Evolutionary conservation across 1,140 invertebrate genomes (phyloP), one percentile per base, ranked within the genome.

Genomic region (Scaptomyza hsui): DNA sequence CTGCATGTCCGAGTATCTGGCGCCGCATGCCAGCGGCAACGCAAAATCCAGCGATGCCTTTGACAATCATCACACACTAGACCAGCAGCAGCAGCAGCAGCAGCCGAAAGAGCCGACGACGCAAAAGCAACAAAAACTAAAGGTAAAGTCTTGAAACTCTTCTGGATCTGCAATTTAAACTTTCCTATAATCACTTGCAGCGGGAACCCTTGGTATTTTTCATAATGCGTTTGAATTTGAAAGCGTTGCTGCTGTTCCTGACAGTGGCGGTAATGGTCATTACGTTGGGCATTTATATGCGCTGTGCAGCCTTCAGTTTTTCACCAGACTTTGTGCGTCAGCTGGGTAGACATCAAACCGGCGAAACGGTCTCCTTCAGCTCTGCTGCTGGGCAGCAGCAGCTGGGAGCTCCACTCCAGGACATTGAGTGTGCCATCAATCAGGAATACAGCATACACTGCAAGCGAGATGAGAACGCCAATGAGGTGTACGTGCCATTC

Each of bases 401-500:
- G n/a, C 26, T 67, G 53, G 39, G 49, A 1, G 26, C 51, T 42
- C 70, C 63, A 0, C 32, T 90, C 19, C 94, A 97, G 90, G 96
- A 96, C 85, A 96, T 98, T 64, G 96, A 97, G 71, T 98, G 97
- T 91, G 92, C 95, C 45, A 98, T 98, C 88, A 98, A 98, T 92
- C 96, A 96, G 45, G 96, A 97, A 83, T 97, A 96, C 89, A 94
- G 94, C 3, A 94, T 98, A 72, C 93, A 94, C 15, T 98, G 97
- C 92, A 94, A 95, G 45, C 95, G 95, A 72, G 96, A 97, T 91
- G 94, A 94, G n/a, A 95, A 95, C 79, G 94, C 94, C 9, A 95
- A 95, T 80, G 97, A 98, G 93, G 95, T 99, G 12, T 98, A 96
- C 91, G 91, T 99, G 75, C 97, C 98, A 12, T 99, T 99, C 92